Conservation (phyloP, 2,797 vertebrate species). For the Arctocebus calabarensis region DNA sequence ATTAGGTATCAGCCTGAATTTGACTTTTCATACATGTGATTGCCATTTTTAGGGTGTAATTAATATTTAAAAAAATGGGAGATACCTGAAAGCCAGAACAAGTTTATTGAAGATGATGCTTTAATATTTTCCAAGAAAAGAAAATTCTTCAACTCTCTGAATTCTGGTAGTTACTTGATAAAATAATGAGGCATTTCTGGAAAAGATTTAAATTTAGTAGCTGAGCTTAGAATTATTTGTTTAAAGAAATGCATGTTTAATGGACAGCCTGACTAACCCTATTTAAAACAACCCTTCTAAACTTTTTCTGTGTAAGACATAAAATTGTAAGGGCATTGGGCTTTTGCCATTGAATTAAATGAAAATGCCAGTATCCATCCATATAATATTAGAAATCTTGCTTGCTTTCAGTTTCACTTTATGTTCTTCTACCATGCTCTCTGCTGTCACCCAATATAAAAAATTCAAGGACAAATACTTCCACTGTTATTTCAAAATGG, state of each 20-base stretch:
- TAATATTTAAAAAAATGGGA: slow-evolving; percentile 31
- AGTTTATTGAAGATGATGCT: background rate
- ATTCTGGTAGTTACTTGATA: background rate
- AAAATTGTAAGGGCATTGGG: slow-evolving; percentile 62
- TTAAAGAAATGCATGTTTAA: slow-evolving; percentile 49
- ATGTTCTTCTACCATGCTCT: slow-evolving; percentile 65
- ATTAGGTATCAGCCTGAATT: background rate
- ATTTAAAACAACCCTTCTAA: slow-evolving; percentile 60
- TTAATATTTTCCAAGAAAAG: background rate
- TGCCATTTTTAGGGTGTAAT: slow-evolving; percentile 12
- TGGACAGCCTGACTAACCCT: background rate
- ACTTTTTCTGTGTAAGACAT: slow-evolving; percentile 49
- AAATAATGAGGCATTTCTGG: background rate
- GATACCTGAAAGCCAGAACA: background rate
- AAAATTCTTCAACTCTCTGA: background rate
- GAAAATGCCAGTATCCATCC: slow-evolving; percentile 76
- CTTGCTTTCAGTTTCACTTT: slow-evolving; percentile 73
- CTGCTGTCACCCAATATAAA: slow-evolving; percentile 69
- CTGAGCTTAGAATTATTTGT: slow-evolving; percentile 2
- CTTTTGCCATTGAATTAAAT: slow-evolving; percentile 77
- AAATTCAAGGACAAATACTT: slow-evolving; percentile 64
- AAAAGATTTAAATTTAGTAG: slow-evolving; percentile 57
- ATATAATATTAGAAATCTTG: slow-evolving; percentile 51
- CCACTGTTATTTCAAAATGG: slow-evolving; percentile 53
- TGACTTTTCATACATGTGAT: background rate